Base-by-base conservation (phyloP, 2,113 vertebrate genomes). In the Tyrannus savana region DNA sequence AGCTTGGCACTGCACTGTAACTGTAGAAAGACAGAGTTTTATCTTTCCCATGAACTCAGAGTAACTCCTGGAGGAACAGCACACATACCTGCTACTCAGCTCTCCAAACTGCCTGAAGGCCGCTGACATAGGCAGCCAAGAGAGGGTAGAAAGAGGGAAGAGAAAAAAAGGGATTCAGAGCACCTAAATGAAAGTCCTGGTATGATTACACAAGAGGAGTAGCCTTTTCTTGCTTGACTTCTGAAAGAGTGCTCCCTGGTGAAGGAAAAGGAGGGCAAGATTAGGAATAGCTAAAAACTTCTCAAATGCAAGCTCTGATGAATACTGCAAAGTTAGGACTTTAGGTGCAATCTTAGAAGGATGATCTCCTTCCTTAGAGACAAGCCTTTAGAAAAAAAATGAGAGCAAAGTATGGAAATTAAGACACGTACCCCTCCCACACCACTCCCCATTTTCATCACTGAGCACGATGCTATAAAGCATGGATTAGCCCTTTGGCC, bases 281-380 rank as follows among this genome's bases (percentile, higher is more conserved):
- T 49, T 10, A 77, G 35, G 33, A 50, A 35, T 7, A 35, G 55
- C 47, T 83, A 19, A 35, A 50, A 44, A 18, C 13, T 15, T 41
- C 21, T 30, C 49, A 19, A 19, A 33, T 22, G 50, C 5, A n/a
- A 63, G 30, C 28, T 0, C 0, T 13, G 13, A 30, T 9, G 8
- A 31, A 8, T 28, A 7, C 33, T 8, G 21, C 24, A 30, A 74
- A 74, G 9, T 35, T 56, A 21, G 19, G 12, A 12, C 42, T 63
- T 74, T 0, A 53, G 27, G 62, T 46, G 22, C 41, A 66, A 24
- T 9, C 12, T 35, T 12, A 14, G 7, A 50, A 37, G 14, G 18
- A n/a, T 23, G 9, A 27, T 21, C 7, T 14, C 28, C 19, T 50
- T 50, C 60, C 25, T 31, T 41, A 27, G 14, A 55, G 33, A 31